Evolutionary conservation across 2,888 invertebrate genomes (phyloP), one percentile per base, ranked within the genome.

Genomic region (Crepidodera aurea): DNA sequence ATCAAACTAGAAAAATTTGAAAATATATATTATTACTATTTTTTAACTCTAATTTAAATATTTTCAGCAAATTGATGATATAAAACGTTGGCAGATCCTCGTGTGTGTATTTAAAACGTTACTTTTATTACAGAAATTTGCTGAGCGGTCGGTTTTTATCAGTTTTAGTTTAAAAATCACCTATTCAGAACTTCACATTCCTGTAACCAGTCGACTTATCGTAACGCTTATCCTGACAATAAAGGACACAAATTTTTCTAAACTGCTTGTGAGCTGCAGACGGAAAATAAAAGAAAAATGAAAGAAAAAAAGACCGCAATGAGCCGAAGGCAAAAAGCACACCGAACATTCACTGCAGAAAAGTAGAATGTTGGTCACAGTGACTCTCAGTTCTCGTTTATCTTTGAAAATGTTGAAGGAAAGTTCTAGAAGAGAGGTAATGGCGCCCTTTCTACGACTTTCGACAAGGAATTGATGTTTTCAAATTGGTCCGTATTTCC

Each of bases 391-490:
- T 68, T 60, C 42, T 42, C 54, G 53, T 53, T 53, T 53, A 53
- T 53, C 39, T 40, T 42, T 42, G 34, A 16, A 42, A 40, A 37
- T 22, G 19, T 13, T 37, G 5, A 12, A 51, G 51, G 27, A 53
- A 54, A 54, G 39, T 63, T 65, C 44, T 57, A 60, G 64, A 62
- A 61, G 63, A 65, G 66, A 64, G 57, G 66, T 68, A 68, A 68
- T 66, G 53, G 66, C 66, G 54, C 54, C 53, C 66, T 62, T 68
- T 60, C 62, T 62, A 57, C 62, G 32, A 57, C 53, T 55, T 64
- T 60, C 50, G 19, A 54, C 66, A 48, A 62, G 66, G 64, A 68
- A 68, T 66, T 66, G 65, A 64, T 64, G 68, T 64, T 66, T 48
- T 34, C 15, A 42, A 60, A 65, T 60, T 50, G 62, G 54, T 60